Conservation (phyloP, 1,140 invertebrate genomes). For the Trichogramma pretiosum region DNA sequence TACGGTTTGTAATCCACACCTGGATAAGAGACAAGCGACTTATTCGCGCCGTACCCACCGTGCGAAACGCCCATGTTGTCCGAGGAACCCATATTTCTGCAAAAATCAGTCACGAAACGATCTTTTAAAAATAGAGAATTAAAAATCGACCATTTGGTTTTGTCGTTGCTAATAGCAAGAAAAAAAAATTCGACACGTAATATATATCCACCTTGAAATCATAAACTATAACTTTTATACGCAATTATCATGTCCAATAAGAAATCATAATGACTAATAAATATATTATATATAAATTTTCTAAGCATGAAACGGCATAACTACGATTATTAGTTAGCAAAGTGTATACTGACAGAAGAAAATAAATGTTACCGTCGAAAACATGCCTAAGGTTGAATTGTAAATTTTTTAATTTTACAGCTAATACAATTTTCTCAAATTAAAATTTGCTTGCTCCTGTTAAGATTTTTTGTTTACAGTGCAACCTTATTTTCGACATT, state of each 20-base stretch:
- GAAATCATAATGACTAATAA: too few relatives aligned
- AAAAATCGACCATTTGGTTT: constrained; percentile 3
- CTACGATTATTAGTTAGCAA: background rate
- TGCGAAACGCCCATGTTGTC: constrained; percentile 28
- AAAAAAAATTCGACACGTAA: too few relatives aligned
- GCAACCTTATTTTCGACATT: constrained; percentile 5
- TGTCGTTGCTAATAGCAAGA: constrained; percentile 1
- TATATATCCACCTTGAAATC: too few relatives aligned
- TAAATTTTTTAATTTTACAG: background rate
- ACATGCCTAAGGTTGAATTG: constrained; percentile 7
- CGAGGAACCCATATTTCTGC: constrained; percentile 30
- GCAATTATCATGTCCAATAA: too few relatives aligned
- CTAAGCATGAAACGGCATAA: background rate
- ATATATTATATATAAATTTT: too few relatives aligned
- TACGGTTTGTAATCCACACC: constrained; percentile 26
- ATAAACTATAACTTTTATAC: too few relatives aligned
- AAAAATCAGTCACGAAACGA: constrained; percentile 30
- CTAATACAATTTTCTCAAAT: background rate
- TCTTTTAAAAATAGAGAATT: constrained; percentile 20
- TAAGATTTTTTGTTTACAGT: background rate
- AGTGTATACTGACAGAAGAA: too few relatives aligned
- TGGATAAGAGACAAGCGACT: constrained; percentile 24
- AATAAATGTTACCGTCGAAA: constrained; percentile 1
- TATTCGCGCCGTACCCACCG: constrained; percentile 26
- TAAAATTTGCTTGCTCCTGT: background rate